Evolutionary conservation across 2,797 vertebrate genomes (phyloP).

Genomic region (Acanthornis magna): DNA sequence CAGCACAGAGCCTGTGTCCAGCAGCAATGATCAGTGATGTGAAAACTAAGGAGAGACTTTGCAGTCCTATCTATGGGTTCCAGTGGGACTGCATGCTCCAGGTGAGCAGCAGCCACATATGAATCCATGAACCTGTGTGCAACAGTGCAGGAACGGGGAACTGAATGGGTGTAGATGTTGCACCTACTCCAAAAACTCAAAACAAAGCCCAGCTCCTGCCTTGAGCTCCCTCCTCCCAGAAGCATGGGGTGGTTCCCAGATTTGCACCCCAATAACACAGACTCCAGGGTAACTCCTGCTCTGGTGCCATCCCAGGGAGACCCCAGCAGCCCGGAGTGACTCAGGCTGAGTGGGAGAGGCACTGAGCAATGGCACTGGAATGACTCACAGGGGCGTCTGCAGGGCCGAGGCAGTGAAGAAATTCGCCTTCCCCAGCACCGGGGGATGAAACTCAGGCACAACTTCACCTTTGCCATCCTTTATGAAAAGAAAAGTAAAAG

Average conservation of each 20-base stretch:
- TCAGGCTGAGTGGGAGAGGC: conserved; percentile 44
- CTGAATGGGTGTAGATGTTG: too few species aligned
- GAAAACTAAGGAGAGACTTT: not conserved
- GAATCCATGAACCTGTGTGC: not conserved
- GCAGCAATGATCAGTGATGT: not conserved
- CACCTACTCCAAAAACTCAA: not conserved
- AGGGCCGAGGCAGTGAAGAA: not conserved
- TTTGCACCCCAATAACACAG: not conserved
- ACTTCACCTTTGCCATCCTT: not conserved
- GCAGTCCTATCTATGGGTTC: not conserved
- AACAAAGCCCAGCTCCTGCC: not conserved
- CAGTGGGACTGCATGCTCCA: not conserved
- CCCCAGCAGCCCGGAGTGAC: not conserved
- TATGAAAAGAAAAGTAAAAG: not conserved
- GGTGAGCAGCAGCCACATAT: not conserved
- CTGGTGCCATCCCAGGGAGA: not conserved
- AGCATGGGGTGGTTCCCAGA: not conserved
- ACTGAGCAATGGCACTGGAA: not conserved
- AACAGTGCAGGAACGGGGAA: fast-evolving
- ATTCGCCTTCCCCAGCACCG: not conserved
- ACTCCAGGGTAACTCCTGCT: not conserved
- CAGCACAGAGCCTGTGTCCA: not conserved
- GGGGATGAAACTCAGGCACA: not conserved
- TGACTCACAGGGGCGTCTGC: not conserved
- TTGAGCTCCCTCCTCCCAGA: not conserved